Percentiles rank a stretch among this genome's conserved stretches.
Conservation (phyloP, 2,888 invertebrate species). For the Ganaspis brasiliensis region DNA sequence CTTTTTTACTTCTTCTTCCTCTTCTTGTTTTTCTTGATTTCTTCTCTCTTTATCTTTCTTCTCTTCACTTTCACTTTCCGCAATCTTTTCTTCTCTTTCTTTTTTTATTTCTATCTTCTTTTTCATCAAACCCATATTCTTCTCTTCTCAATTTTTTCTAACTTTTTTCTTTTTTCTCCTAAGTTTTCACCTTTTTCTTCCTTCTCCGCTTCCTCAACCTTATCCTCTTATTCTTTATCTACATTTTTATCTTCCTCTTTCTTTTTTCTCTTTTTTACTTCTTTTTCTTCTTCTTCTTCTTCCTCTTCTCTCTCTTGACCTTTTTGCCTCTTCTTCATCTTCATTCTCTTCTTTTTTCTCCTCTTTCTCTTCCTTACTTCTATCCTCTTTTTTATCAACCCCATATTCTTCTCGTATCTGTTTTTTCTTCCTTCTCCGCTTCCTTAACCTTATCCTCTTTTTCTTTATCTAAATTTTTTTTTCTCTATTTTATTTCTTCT, state of each 20-base stretch:
- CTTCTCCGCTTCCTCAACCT: not conserved
- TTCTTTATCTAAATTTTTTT: not conserved
- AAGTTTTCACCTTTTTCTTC: not conserved
- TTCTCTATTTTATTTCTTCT: not conserved
- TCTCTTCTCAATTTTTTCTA: not conserved
- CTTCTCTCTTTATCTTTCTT: conserved; percentile 46
- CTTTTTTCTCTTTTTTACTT: not conserved
- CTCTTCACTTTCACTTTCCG: not conserved
- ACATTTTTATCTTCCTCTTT: not conserved
- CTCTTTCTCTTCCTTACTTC: conserved; percentile 46
- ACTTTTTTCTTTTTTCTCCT: not conserved
- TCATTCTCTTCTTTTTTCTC: too few species aligned
- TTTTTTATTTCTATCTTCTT: not conserved
- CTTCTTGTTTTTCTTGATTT: not conserved
- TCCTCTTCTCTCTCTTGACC: not conserved
- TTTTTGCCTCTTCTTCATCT: conserved; percentile 10
- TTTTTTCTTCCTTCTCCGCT: not conserved
- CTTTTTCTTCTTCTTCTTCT: not conserved
- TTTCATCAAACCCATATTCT: too few species aligned
- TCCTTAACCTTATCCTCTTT: too few species aligned
- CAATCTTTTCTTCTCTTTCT: not conserved
- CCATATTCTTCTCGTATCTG: not conserved
- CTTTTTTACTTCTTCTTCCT: conserved; percentile 47
- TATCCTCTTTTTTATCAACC: conserved; percentile 34
- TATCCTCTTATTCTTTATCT: not conserved